Percentiles rank a stretch among this genome's conserved stretches.
Conservation (phyloP, 2,113 vertebrate species). For the zebrafish (Danio rerio) region GRCz12tu NC_133187.1:13732501-13733000, state of each 20-base stretch:
- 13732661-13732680: neutral
- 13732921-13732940: too few relatives aligned
- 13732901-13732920: too few relatives aligned
- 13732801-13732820: neutral
- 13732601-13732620: constrained; percentile 17
- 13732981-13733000: too few relatives aligned
- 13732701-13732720: constrained; percentile 69
- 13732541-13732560: constrained; percentile 43
- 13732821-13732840: neutral
- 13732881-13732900: too few relatives aligned
- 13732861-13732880: too few relatives aligned
- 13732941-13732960: too few relatives aligned
- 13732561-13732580: constrained; percentile 20
- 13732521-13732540: constrained; percentile 60
- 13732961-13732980: too few relatives aligned
- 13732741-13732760: neutral
- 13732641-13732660: neutral
- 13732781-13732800: neutral
- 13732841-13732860: too few relatives aligned
- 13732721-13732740: constrained; percentile 69
- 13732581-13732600: constrained; percentile 53
- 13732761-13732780: neutral
- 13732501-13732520: constrained; percentile 45
- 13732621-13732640: neutral
- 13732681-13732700: constrained; percentile 63